Conservation (phyloP, 2,888 invertebrate genomes). For the Harmothoe impar region DNA sequence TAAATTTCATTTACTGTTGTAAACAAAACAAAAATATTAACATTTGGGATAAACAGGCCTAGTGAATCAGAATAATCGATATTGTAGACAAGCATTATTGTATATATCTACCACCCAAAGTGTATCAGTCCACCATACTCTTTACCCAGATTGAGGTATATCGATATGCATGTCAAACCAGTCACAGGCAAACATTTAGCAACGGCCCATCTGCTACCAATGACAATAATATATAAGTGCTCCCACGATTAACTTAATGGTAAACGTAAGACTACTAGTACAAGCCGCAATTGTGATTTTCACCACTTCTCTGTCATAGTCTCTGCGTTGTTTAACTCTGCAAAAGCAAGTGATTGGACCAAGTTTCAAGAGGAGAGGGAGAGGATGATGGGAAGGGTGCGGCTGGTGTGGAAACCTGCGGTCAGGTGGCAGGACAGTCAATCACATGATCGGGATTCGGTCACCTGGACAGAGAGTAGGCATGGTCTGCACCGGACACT, state of each 20-base stretch:
- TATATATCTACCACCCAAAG: too few species aligned
- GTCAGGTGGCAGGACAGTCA: background rate
- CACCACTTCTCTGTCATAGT: background rate
- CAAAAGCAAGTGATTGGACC: background rate
- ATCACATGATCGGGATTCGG: constrained; percentile 6
- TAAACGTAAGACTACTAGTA: constrained; percentile 1
- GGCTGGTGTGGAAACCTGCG: constrained; percentile 12
- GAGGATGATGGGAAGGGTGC: constrained; percentile 43
- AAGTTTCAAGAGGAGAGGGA: background rate
- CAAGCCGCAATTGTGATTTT: background rate
- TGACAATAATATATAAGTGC: background rate
- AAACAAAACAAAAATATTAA: too few species aligned
- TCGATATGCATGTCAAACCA: too few species aligned
- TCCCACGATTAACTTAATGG: background rate
- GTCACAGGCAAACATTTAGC: too few species aligned
- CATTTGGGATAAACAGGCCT: too few species aligned
- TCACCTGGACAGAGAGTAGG: constrained; percentile 16
- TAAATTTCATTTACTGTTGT: background rate
- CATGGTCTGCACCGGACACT: constrained; percentile 44
- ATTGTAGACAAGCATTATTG: too few species aligned
- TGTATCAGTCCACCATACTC: too few species aligned
- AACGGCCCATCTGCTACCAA: too few species aligned
- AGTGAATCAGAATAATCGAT: too few species aligned
- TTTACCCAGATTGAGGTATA: too few species aligned
- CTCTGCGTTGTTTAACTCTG: background rate